Conservation (phyloP, 64 coral and sea anemone species). For the Porites lutea region DNA sequence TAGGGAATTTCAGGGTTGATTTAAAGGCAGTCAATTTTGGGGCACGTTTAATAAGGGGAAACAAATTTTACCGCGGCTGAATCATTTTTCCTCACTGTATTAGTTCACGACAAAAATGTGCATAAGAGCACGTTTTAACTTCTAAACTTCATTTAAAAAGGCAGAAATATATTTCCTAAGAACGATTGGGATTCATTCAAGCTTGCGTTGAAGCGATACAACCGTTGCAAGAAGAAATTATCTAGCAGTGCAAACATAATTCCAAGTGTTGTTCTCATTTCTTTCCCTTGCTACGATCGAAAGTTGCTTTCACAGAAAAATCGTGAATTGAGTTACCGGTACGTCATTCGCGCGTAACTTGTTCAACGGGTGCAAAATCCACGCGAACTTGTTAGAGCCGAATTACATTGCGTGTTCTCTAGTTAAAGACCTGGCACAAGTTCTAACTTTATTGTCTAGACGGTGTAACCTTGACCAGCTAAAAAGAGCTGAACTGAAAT, state of each 20-base stretch:
- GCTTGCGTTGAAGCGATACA: background rate
- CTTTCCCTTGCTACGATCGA: background rate
- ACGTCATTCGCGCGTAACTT: background rate
- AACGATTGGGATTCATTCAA: background rate
- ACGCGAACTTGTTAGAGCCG: background rate
- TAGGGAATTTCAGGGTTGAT: too few relatives aligned
- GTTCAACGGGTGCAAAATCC: background rate
- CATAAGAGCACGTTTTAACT: background rate
- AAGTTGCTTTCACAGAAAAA: background rate
- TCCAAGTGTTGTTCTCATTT: background rate
- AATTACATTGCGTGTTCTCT: background rate
- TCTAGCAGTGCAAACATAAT: background rate
- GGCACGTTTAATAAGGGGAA: too few relatives aligned
- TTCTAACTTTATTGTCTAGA: conserved; percentile 13
- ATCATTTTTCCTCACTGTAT: too few relatives aligned
- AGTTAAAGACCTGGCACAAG: background rate
- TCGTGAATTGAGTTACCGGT: too few relatives aligned
- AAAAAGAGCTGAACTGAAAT: background rate
- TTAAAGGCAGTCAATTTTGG: too few relatives aligned
- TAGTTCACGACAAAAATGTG: too few relatives aligned
- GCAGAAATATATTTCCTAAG: background rate
- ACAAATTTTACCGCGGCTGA: too few relatives aligned
- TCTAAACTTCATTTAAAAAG: background rate
- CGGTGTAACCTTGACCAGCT: background rate
- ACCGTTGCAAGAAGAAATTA: background rate